Evolutionary conservation across 2,888 invertebrate genomes (phyloP), one percentile per base, ranked within the genome.

Genomic region (Phlogophora meticulosa): DNA sequence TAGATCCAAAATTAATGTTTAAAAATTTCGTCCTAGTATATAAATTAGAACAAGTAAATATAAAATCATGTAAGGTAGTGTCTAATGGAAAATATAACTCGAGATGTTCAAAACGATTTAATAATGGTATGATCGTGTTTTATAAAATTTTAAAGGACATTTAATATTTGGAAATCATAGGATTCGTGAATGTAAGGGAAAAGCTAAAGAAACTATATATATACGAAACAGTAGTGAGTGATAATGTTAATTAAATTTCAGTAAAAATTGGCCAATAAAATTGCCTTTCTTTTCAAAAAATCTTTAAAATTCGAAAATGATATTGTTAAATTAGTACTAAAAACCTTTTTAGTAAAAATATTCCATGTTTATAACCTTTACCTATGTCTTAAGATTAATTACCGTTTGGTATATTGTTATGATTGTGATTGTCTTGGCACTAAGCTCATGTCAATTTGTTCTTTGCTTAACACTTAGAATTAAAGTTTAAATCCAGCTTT

Each of bases 401-500:
- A 81, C 78, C 76, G 76, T 79, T 84, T 78, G 78, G 77, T 83
- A 82, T 72, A 77, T 82, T 85, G 78, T 83, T 81, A 82, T 68
- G 82, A 84, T 85, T 88, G 83, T 88, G 77, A 82, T 80, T 82
- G 73, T 87, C 76, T 84, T 81, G 85, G 86, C 90, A 89, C 87
- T 89, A 88, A 87, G 88, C 85, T 87, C 81, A 87, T 85, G 89
- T 91, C 91, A 92, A 92, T 93, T 92, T 85, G 76, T 79, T 82
- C 73, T 79, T 74, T 71, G 77, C 77, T 72, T 82, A 81, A 74
- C 72, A 81, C 63, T 65, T 82, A 77, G 72, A 68, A 80, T 80
- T 86, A 84, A 88, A 84, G 89, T 93, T 94, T 92, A 91, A 93
- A 93, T 94, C 92, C 94, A 92, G 93, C 94, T 93, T 90, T 84